A percentile compares a stretch with the other conserved stretches of the same genome.
phyloP scores from a whole-genome alignment of 2,888 invertebrate genomes.

The Rhimphoctona megacephalus region DNA sequence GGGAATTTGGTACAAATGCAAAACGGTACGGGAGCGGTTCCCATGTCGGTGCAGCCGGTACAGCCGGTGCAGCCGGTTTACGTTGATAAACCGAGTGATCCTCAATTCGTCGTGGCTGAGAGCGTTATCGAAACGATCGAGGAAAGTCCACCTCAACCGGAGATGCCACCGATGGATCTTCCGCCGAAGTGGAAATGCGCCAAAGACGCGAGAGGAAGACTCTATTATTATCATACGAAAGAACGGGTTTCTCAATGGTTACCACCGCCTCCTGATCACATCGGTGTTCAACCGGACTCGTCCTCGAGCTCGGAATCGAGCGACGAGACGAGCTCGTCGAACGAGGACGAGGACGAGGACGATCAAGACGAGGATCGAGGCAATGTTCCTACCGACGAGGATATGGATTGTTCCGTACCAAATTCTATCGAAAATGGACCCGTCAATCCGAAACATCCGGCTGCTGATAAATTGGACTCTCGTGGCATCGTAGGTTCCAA shows the following conservation, averaged over 20 bases:
- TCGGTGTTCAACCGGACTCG: slow-evolving; percentile 81
- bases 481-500: slow-evolving; percentile 61
- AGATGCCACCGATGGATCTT: slow-evolving; percentile 87
- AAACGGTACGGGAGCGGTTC: slow-evolving; percentile 73
- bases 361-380: slow-evolving; percentile 83
- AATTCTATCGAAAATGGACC: slow-evolving; percentile 67
- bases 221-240: slow-evolving; percentile 96
- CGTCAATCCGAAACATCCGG: slow-evolving; percentile 59
- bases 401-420: slow-evolving; percentile 71
- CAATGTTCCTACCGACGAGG: slow-evolving; percentile 74
- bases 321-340: slow-evolving; percentile 83
- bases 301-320: slow-evolving; percentile 85
- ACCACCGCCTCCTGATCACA: slow-evolving; percentile 86
- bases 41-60: slow-evolving; percentile 72
- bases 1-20: slow-evolving; percentile 76
- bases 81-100: slow-evolving; percentile 68
- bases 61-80: slow-evolving; percentile 72
- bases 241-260: slow-evolving; percentile 92
- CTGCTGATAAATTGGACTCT: slow-evolving; percentile 67
- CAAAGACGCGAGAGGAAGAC: slow-evolving; percentile 92
- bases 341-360: slow-evolving; percentile 85
- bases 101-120: slow-evolving; percentile 71
- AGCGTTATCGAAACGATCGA: slow-evolving; percentile 62
- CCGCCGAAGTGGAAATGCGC: slow-evolving; percentile 96
- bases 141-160: slow-evolving; percentile 72